Conservation (phyloP, 2,113 vertebrate genomes). For the Acrocephalus arundinaceus region DNA sequence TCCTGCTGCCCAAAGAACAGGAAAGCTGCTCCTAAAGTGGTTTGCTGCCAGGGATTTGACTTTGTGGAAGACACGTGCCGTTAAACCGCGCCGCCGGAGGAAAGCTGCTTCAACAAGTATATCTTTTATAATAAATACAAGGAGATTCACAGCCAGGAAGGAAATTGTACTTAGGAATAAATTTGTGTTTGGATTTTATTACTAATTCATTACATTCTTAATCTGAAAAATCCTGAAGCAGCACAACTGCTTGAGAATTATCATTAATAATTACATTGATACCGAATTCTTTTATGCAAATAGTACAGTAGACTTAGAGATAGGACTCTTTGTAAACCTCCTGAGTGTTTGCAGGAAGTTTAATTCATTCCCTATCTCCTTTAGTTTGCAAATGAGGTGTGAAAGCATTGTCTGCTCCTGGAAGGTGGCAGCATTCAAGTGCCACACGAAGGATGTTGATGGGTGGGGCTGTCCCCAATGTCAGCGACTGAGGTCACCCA, state of each 20-base stretch:
- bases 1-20: background rate
- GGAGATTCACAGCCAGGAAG: slow-evolving; percentile 44
- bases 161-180: slow-evolving; percentile 61
- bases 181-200: slow-evolving; percentile 65
- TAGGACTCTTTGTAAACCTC: slow-evolving; percentile 65
- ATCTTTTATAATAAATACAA: slow-evolving; percentile 15
- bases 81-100: background rate
- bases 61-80: background rate
- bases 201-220: slow-evolving; percentile 71
- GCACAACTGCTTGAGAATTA: slow-evolving; percentile 66
- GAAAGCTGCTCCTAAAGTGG: background rate
- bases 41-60: background rate
- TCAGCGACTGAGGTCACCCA: background rate
- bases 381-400: slow-evolving; percentile 69
- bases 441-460: background rate
- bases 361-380: slow-evolving; percentile 72
- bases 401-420: slow-evolving; percentile 54
- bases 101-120: slow-evolving; percentile 3
- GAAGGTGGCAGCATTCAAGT: slow-evolving; percentile 46
- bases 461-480: background rate
- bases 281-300: slow-evolving; percentile 66
- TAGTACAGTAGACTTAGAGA: slow-evolving; percentile 61
- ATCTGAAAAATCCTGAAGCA: slow-evolving; percentile 71
- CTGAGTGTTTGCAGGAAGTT: slow-evolving; percentile 65
- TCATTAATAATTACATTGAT: slow-evolving; percentile 72